A percentile compares a stretch with the other conserved stretches of the same genome.
Evolutionary conservation across 2,797 vertebrate genomes (phyloP).

Genomic region (Streptopelia turtur): DNA sequence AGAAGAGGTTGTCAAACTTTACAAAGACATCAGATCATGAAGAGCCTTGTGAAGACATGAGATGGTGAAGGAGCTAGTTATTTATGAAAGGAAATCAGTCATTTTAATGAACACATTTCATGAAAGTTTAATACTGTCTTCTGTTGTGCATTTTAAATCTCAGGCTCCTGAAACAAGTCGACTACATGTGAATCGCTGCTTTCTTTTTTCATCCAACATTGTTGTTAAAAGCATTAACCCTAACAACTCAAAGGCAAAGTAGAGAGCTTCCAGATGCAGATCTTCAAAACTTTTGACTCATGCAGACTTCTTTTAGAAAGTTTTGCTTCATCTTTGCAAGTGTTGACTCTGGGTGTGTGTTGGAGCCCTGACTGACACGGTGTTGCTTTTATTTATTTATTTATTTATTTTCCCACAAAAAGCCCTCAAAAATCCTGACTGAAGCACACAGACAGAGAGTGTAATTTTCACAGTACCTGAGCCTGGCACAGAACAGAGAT

Average conservation of each 20-base stretch:
- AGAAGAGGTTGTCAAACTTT: not conserved
- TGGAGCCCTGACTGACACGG: not conserved
- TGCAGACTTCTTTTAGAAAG: not conserved
- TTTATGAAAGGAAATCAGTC: not conserved
- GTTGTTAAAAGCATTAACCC: not conserved
- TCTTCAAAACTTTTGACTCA: not conserved
- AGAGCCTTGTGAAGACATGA: not conserved
- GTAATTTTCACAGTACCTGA: not conserved
- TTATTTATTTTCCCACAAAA: too few species aligned
- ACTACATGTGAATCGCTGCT: not conserved
- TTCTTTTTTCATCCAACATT: not conserved
- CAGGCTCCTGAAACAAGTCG: not conserved
- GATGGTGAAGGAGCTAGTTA: not conserved
- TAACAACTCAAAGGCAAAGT: not conserved
- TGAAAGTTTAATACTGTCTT: constrained; percentile 41
- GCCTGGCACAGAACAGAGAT: not conserved
- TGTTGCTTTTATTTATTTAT: too few species aligned
- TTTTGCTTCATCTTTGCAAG: not conserved
- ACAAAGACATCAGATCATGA: not conserved
- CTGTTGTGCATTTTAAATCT: not conserved
- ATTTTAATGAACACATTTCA: constrained; percentile 42
- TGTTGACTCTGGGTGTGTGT: not conserved
- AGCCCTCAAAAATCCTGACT: too few species aligned
- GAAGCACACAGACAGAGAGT: not conserved
- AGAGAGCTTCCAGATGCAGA: not conserved